Base-by-base conservation (phyloP, 2,888 invertebrate genomes). In the Epistrophe eligans region DNA sequence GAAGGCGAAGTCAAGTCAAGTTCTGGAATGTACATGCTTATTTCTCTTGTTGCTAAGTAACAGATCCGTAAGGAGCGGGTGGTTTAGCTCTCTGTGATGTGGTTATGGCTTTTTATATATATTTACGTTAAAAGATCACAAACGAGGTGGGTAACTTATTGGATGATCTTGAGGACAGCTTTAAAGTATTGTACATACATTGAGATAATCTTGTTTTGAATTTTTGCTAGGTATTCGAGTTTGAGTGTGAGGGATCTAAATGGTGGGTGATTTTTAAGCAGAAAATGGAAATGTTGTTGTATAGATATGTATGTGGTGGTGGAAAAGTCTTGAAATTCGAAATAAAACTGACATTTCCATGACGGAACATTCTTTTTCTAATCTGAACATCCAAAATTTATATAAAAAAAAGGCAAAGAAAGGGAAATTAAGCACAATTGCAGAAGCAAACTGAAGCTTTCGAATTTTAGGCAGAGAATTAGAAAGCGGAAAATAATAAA, bases 81-180 rank as follows among this genome's bases (percentile, higher is more conserved):
- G 79, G 80, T 67, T 60, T 38, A 57, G 24, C 32, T 57, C 17
- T 40, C 60, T 50, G 60, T 62, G 62, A 40, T 40, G 15, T 73
- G 67, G 70, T 38, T 70, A 73, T 76, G 38, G 50, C 11, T 35
- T 71, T 55, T 57, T 55, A 48, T 17, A n/a, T 43, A 60, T 45
- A 32, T 24, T 13, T 52, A 32, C 6, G 35, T 35, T 19, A 58
- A 58, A 17, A 74, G 82, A 82, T 87, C 79, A 66, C 38, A 48
- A 67, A 74, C 73, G 50, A 79, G 62, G 64, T 60, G 17, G 72
- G 58, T 83, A 87, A 87, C 82, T 87, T 87, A 87, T 87, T 83
- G 87, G 83, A 87, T 62, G 87, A 87, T 87, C 83, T 83, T 38
- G 66, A 60, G 66, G 87, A 87, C 87, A 87, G 87, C 82, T 87